A percentile compares a stretch with the other conserved stretches of the same genome.
phyloP scores from a whole-genome alignment of 1,140 invertebrate species.

The Contarinia nasturtii region DNA sequence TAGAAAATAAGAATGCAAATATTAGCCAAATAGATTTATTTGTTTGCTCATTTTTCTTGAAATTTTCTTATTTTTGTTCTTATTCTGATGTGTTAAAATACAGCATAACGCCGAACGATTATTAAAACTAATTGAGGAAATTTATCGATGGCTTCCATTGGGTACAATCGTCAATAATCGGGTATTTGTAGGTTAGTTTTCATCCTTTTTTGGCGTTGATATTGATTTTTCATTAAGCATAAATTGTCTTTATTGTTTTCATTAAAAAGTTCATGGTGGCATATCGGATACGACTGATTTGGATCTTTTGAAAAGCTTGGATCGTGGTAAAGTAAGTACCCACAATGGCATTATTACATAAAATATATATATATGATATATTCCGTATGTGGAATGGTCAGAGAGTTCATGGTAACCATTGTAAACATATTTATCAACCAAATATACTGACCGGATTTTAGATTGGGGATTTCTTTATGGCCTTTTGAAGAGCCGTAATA shows the following conservation, averaged over 20 bases:
- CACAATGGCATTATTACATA: too few relatives aligned
- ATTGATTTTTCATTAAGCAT: too few relatives aligned
- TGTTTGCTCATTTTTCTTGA: not conserved
- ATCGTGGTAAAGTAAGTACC: constrained; percentile 52
- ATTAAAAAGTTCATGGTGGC: constrained; percentile 82
- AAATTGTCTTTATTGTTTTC: too few relatives aligned
- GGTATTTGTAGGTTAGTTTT: constrained; percentile 65
- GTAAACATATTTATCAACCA: too few relatives aligned
- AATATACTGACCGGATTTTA: too few relatives aligned
- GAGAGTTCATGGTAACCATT: too few relatives aligned
- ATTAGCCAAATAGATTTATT: not conserved
- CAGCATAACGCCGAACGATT: constrained; percentile 57
- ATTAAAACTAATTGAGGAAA: constrained; percentile 60
- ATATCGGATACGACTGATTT: constrained; percentile 70
- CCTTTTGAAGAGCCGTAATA: too few relatives aligned
- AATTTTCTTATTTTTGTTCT: too few relatives aligned
- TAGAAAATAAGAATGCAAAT: not conserved
- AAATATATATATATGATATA: too few relatives aligned
- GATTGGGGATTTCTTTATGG: too few relatives aligned
- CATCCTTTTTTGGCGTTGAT: too few relatives aligned
- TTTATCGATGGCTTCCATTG: constrained; percentile 77
- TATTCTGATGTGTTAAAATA: constrained; percentile 6
- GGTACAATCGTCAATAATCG: constrained; percentile 73
- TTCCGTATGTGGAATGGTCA: too few relatives aligned
- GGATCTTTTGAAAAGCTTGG: constrained; percentile 47